Percentiles rank a stretch among this genome's conserved stretches.
phyloP scores from a whole-genome alignment of 2,113 vertebrate species.

The Reinhardtius hippoglossoides region DNA sequence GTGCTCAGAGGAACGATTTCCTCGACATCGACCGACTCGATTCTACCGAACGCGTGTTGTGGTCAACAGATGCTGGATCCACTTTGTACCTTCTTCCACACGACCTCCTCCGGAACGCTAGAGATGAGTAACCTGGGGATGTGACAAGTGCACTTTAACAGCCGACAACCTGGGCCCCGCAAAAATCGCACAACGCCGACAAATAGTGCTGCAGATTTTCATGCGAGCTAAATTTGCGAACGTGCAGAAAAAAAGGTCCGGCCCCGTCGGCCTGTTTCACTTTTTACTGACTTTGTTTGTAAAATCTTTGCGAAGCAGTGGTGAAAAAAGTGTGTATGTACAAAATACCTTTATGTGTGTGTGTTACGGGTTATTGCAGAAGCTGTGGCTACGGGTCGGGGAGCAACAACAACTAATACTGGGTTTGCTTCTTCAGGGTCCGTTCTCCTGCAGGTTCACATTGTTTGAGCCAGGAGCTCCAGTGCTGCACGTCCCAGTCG shows the following conservation, averaged over 20 bases:
- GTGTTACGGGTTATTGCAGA: conserved; percentile 58
- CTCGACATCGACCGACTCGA: background rate
- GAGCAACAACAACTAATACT: conserved; percentile 50
- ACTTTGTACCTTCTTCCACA: conserved; percentile 7
- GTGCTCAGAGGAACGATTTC: no score
- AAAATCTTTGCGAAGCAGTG: conserved; percentile 60
- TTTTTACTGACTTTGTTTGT: conserved; percentile 22
- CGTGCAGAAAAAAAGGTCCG: conserved; percentile 61
- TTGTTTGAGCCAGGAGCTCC: conserved; percentile 47
- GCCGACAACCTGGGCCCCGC: conserved; percentile 42
- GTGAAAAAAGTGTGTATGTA: conserved; percentile 71
- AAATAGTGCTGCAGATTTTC: conserved; percentile 52
- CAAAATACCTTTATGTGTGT: conserved; percentile 60
- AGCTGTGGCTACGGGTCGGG: conserved; percentile 41
- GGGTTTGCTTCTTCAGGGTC: conserved; percentile 8
- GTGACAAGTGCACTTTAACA: conserved; percentile 72
- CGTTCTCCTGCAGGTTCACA: conserved; percentile 47
- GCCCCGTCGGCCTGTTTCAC: conserved; percentile 39
- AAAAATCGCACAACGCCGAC: conserved; percentile 43
- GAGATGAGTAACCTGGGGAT: conserved; percentile 35
- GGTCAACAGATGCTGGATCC: no score
- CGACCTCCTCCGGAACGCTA: conserved; percentile 2
- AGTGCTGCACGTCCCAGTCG: conserved; percentile 45
- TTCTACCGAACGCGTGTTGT: no score
- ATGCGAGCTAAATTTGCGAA: conserved; percentile 73